Evolutionary conservation across 2,113 vertebrate genomes (phyloP).

Genomic region (Ginglymostoma cirratum): DNA sequence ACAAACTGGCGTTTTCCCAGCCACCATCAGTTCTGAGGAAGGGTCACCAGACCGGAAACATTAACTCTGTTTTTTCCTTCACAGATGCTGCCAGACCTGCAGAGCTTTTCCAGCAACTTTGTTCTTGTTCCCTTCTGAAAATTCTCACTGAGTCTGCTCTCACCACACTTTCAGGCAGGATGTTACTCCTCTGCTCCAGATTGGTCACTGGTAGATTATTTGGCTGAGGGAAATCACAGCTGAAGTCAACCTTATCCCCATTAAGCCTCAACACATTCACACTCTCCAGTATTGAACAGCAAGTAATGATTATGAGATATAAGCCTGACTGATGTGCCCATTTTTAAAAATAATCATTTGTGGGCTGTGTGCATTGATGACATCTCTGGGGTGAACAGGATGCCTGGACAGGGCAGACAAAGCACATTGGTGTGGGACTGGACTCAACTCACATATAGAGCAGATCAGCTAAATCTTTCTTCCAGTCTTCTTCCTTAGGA

Average conservation of each 20-base stretch:
- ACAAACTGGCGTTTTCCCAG: too few species aligned
- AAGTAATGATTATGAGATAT: neutral
- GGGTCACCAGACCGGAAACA: too few species aligned
- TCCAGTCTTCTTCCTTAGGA: neutral
- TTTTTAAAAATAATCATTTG: neutral
- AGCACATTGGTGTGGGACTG: neutral
- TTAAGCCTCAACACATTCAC: neutral
- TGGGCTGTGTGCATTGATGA: neutral
- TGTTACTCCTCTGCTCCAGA: neutral
- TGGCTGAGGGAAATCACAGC: neutral
- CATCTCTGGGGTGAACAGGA: neutral
- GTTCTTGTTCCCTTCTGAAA: neutral
- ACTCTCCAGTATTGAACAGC: neutral
- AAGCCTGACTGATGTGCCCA: neutral
- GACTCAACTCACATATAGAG: neutral
- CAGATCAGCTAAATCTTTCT: neutral
- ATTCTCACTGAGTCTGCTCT: neutral
- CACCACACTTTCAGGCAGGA: neutral
- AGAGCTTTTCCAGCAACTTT: too few species aligned
- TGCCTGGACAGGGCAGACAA: neutral
- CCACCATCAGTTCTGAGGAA: too few species aligned
- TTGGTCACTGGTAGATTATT: neutral
- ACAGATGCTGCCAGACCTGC: too few species aligned
- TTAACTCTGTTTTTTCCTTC: too few species aligned
- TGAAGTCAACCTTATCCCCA: neutral